phyloP scores from a whole-genome alignment of 35 echinoderm and acorn worm species.

The Ophioderma brevispina region DNA sequence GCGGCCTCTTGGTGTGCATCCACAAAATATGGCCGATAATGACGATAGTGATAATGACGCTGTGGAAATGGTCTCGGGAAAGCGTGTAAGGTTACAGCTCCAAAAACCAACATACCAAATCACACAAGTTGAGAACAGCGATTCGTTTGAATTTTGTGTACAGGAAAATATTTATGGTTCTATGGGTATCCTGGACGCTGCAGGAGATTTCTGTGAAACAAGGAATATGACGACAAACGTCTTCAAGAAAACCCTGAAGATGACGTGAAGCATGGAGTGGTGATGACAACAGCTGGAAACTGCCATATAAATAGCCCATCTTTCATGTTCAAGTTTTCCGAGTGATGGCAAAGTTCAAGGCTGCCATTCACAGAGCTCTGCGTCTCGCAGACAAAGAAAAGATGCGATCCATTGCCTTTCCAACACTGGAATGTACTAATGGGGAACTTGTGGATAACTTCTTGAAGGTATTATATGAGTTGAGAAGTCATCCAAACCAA shows the following conservation, averaged over 20 bases:
- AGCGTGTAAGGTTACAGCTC: neutral
- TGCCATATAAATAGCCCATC: neutral
- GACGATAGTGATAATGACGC: no score
- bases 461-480: neutral
- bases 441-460: neutral
- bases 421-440: neutral
- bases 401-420: no score
- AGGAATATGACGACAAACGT: neutral
- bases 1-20: no score
- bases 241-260: neutral
- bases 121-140: neutral
- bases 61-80: neutral
- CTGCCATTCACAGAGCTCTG: no score
- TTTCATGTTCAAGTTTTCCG: neutral
- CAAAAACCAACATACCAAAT: neutral
- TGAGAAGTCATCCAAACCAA: neutral
- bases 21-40: no score
- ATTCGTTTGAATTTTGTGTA: neutral
- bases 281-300: neutral
- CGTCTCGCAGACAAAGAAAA: neutral
- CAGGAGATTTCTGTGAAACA: neutral
- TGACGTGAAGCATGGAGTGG: neutral
- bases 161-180: neutral
- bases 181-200: neutral
- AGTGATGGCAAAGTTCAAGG: no score